Conservation (phyloP, 2,113 vertebrate species). For the Aldabrachelys gigantea region DNA sequence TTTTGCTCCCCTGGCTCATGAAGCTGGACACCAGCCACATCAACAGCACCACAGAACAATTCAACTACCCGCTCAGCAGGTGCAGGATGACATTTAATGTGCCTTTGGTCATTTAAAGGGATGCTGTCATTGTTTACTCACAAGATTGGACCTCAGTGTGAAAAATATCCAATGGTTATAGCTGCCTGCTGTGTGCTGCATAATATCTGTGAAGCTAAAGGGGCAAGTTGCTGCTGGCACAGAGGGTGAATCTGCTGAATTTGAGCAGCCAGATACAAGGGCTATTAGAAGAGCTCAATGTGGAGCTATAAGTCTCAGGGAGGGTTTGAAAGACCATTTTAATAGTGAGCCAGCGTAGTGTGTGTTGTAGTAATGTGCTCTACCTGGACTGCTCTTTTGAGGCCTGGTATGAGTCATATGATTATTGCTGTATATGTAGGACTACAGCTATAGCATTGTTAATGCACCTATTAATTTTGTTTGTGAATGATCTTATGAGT, state of each 20-base stretch:
- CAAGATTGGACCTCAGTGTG: background rate
- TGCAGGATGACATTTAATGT: background rate
- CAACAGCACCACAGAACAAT: background rate
- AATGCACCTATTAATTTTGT: background rate
- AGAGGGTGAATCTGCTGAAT: background rate
- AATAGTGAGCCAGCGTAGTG: background rate
- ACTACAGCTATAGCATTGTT: background rate
- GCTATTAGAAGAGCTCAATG: background rate
- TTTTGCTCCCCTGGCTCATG: background rate
- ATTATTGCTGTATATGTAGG: background rate
- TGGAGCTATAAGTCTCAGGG: background rate
- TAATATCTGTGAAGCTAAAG: background rate
- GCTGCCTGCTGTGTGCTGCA: background rate
- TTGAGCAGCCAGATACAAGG: background rate
- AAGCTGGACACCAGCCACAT: background rate
- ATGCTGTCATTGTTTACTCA: background rate
- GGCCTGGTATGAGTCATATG: background rate
- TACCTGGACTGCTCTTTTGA: background rate
- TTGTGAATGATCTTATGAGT: background rate
- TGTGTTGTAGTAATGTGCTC: background rate
- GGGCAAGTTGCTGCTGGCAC: background rate
- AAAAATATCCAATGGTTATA: background rate
- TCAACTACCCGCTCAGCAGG: background rate
- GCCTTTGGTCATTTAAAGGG: background rate
- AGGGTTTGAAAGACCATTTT: background rate